Evolutionary conservation across 2,113 vertebrate genomes (phyloP), one percentile per base, ranked within the genome.

Genomic region (Vulpes ferrilata): DNA sequence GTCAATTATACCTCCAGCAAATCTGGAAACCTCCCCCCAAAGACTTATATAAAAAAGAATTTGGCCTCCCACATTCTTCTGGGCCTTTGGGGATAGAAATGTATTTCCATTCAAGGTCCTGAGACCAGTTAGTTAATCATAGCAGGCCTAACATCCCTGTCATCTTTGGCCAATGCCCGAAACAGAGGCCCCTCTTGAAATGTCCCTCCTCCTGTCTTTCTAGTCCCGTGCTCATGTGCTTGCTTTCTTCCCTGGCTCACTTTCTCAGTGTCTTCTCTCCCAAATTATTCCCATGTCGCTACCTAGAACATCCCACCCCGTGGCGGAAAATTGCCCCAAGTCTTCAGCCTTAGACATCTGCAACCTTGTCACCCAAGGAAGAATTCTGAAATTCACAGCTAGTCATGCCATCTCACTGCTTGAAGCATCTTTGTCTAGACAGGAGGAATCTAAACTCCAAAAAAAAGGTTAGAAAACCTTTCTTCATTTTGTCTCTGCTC

Each of bases 401-500:
- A 59, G 88, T 65, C 23, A 16, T 95, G 17, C 4, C 62, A 27
- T 83, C 32, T 15, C 2, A 79, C 23, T 67, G 13, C 43, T 83
- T 55, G 16, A 91, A 80, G 64, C 11, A 27, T 88, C 43, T 88
- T 93, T 16, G 55, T 87, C 53, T 87, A 65, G n/a, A 67, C 13
- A 78, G 43, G 35, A 88, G 73, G 73, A 73, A 55, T 20, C 27
- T 51, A 86, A 86, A 92, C 19, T 16, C 59, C 32, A 78, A 71
- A 82, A 62, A 93, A 90, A 95, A 25, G 35, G 25, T 35, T 78
- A 11, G 5, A 57, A 65, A 20, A 57, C 27, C 38, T 19, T 59
- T 93, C 67, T 95, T 83, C n/a, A 43, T 86, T 90, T 93, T 17
- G 13, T 84, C 62, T 80, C 60, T 95, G 35, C n/a, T 67, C 11